Percentiles rank a stretch among this genome's conserved stretches.
These are phyloP conservation scores for Campylomormyrus tamandua DNA, from an alignment of 2,113 vertebrate genomes.

Conservation along the genomic window DNA sequence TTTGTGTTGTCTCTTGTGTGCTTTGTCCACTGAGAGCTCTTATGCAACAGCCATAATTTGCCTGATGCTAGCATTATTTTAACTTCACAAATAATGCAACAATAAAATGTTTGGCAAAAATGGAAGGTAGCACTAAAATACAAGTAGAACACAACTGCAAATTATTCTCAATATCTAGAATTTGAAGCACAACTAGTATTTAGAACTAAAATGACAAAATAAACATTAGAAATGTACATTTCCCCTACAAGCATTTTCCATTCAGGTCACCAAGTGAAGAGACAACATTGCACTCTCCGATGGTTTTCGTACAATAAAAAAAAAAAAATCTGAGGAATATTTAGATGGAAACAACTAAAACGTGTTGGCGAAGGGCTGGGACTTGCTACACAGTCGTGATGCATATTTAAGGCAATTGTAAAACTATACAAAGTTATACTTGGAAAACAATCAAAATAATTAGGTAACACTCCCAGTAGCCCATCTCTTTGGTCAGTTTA, in stretches of 20 bases:
- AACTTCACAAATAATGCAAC: neutral
- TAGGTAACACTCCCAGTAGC: neutral
- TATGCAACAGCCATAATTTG: neutral
- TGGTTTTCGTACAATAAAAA: slow-evolving; percentile 2
- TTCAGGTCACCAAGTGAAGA: neutral
- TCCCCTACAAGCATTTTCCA: neutral
- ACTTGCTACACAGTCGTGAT: slow-evolving; percentile 18
- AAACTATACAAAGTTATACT: slow-evolving; percentile 11
- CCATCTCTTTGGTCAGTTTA: slow-evolving; percentile 40
- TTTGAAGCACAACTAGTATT: neutral
- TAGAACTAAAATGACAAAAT: neutral
- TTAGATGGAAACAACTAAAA: too few relatives aligned
- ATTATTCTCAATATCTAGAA: neutral
- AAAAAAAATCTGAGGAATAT: too few relatives aligned
- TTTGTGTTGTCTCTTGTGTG: neutral
- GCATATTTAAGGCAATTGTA: slow-evolving; percentile 48
- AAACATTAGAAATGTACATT: neutral
- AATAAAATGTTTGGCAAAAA: neutral
- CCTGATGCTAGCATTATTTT: neutral
- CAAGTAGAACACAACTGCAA: neutral
- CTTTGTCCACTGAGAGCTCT: neutral
- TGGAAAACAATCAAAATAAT: neutral
- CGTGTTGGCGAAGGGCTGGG: neutral
- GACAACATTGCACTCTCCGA: neutral
- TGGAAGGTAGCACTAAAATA: neutral